Base-by-base conservation (phyloP, 1,140 invertebrate species). In the Drosophila tristis region DNA sequence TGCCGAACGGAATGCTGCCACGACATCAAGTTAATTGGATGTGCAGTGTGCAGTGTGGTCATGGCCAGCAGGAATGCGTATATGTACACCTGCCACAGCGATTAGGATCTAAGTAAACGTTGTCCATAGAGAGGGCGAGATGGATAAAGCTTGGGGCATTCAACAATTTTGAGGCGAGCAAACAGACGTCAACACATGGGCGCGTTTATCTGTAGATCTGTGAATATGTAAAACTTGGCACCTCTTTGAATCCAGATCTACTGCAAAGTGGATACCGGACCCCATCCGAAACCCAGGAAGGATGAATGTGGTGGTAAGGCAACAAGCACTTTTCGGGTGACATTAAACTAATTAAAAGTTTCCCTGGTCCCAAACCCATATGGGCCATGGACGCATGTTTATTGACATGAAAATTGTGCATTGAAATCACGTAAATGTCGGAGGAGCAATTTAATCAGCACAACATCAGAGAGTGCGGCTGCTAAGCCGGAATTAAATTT, bases 281-380 rank as follows among this genome's bases (percentile, higher is more conserved):
- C 48, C 29, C 50, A 35, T 23, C 13, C 20, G 23, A 55, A 55
- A 2, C 11, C 26, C 4, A 13, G 35, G 11, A 5, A 39, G 11
- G 3, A 39, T 11, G 4, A 11, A 39, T 39, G 35, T 39, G 35
- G 2, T 23, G 2, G 2, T n/a, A 16, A 20, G 23, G 13, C 7
- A 31, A 15, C 20, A 26, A 43, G 47, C 51, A 57, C 63, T 71
- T 54, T 74, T 65, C 66, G 72, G 31, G 44, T 67, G 78, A 67
- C 75, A 82, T 78, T 89, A 87, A 87, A 87, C 82, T 87, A 87
- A 87, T 87, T 87, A 87, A 87, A 87, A 87, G 56, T 87, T 87
- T 72, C 44, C 53, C 50, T 47, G 60, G 60, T 8, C 39, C 42
- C 13, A 25, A 53, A 51, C 47, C 81, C 82, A 79, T 89, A 87